Evolutionary conservation across 2,888 invertebrate species (phyloP).

Genomic region (Calameuta filiformis): DNA sequence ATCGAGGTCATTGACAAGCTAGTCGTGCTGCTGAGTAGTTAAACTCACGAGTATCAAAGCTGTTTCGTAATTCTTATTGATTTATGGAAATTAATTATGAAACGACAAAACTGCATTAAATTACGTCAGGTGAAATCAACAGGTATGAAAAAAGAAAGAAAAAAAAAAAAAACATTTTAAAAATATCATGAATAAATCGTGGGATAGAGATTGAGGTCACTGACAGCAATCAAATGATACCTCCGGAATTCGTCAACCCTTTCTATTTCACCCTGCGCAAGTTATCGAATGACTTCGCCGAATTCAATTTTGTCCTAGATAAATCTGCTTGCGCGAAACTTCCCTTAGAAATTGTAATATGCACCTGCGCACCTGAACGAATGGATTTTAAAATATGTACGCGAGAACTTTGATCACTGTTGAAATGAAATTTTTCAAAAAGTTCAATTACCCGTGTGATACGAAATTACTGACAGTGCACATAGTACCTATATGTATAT

Average conservation of each 20-base stretch:
- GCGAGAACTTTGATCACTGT: not conserved
- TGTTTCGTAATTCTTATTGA: not conserved
- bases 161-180: too few species aligned
- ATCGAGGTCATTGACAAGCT: not conserved
- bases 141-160: not conserved
- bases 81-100: not conserved
- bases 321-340: not conserved
- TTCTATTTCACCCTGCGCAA: not conserved
- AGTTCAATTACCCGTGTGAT: not conserved
- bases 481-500: too few species aligned
- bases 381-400: not conserved
- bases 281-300: not conserved
- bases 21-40: not conserved
- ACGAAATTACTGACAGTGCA: not conserved
- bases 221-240: not conserved
- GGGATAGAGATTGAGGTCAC: too few species aligned
- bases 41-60: not conserved
- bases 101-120: not conserved
- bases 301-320: not conserved
- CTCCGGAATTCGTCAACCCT: not conserved
- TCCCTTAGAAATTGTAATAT: not conserved
- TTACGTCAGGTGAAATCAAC: not conserved
- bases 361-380: not conserved
- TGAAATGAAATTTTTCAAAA: not conserved
- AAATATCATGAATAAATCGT: too few species aligned